Base-by-base conservation (phyloP, 2,797 vertebrate species). In the Sebastes dallii region DNA sequence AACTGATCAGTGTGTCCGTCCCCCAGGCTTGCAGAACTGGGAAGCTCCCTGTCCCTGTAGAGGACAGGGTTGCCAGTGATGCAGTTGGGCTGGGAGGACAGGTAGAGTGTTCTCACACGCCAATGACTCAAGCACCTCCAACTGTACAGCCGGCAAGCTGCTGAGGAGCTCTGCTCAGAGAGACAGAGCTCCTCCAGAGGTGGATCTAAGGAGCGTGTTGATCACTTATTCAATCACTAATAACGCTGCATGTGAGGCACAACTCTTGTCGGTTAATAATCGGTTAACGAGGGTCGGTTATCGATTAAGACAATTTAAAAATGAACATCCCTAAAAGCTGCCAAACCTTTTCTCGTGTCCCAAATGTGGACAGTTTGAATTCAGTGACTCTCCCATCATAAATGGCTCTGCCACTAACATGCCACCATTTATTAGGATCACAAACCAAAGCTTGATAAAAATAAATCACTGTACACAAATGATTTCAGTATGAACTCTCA, bases 51-150 rank as follows among this genome's bases (percentile, higher is more conserved):
- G 89, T 83, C 89, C 13, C 36, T 83, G 78, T 55, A 22, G 24
- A 76, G 56, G 89, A 91, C 93, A 73, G 84, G 95, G 88, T 82
- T 94, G 91, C 94, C 93, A 95, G 93, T 96, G 95, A 89, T 96
- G 96, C 96, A 58, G 62, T n/a, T 75, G 84, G 95, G 94, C 96
- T 92, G 95, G 87, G 80, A 3, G 4, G 90, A 95, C 96, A 97
- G 97, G 97, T 98, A 60, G 96, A 95, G 93, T 97, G 83, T 32
- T 99, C 93, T 99, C 88, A 97, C 98, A 98, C 97, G 96, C 97
- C 97, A 98, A 94, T 98, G 97, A 98, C 97, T 98, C 97, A 98
- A 97, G 97, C 96, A 97, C 96, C 97, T 97, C 96, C 87, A 94
- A 98, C 96, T 87, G 90, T 96, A 96, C 97, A 98, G 97, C 96